Percentiles rank a stretch among this genome's conserved stretches.
These are phyloP conservation scores for Pavo muticus DNA, from an alignment of 2,113 vertebrate species.

Conservation along the genomic window DNA sequence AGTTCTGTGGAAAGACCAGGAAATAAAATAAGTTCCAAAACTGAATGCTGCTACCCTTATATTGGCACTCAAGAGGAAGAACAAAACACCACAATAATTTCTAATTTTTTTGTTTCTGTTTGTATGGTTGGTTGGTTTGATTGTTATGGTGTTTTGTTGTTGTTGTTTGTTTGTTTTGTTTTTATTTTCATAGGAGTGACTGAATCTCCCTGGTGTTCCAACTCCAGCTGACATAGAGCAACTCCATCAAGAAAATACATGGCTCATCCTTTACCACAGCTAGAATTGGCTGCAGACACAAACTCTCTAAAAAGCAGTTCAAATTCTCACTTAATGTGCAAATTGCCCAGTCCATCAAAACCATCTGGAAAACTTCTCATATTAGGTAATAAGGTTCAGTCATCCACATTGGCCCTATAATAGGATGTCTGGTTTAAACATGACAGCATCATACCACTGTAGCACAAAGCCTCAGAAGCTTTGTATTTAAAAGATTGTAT, in stretches of 20 bases:
- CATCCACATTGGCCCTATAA: not conserved
- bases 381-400: not conserved
- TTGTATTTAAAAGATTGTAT: not conserved
- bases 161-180: not conserved
- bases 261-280: not conserved
- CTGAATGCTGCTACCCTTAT: not conserved
- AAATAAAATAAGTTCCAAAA: not conserved
- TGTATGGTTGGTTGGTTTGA: not conserved
- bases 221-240: rapidly evolving
- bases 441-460: not conserved
- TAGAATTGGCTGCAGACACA: not conserved
- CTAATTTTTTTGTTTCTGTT: not conserved
- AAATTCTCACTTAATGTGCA: not conserved
- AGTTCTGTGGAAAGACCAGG: not conserved
- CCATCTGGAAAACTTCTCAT: not conserved
- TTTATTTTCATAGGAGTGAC: not conserved
- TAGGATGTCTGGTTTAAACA: not conserved
- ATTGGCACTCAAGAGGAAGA: not conserved
- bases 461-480: not conserved
- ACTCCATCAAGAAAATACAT: not conserved
- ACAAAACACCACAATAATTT: not conserved
- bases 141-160: not conserved
- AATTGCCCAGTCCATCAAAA: not conserved
- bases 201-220: not conserved
- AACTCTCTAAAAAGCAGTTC: not conserved